Base-by-base conservation (phyloP, 2,888 invertebrate species). In the Crematogaster levior region DNA sequence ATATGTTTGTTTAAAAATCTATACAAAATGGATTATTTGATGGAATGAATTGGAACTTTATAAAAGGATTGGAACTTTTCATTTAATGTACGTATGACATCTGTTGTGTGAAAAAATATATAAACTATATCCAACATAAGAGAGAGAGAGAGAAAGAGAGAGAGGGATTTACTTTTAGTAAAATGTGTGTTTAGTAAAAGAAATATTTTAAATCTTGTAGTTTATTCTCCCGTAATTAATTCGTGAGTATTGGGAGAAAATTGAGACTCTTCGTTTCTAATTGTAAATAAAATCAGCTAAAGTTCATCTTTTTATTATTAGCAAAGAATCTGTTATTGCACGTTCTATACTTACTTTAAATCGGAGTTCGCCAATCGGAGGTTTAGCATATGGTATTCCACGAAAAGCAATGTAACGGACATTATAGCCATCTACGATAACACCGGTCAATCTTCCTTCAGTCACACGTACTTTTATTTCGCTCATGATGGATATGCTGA, bases 381-480 rank as follows among this genome's bases (percentile, higher is more conserved):
- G 91, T 21, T 90, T 89, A 0, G 92, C 93, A 77, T 87, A 93
- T 0, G 93, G 93, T 21, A 93, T 86, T 5, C 92, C 93, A 18
- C 90, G 90, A 30, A 93, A 93, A 1, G 92, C 84, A 4, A 85
- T 73, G 40, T 89, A 92, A 10, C 60, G 34, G 3, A 84, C 88
- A 4, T 85, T 90, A 27, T 88, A 86, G n/a, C 85, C 90, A 0
- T 60, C 48, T 0, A 82, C 68, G 0, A 86, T 12, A 0, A 72
- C 1, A 5, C 92, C 93, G 1, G 86, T 88, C 1, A 93, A 68
- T 3, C 30, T 58, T 5, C 92, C 93, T 21, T 89, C 85, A 10
- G 65, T 72, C 12, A 89, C 81, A 21, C 27, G 56, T n/a, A 90
- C 74, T 21, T 34, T 30, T 10, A 81, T 34, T 12, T 30, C 56